These are phyloP conservation scores for Craniophora ligustri DNA, from an alignment of 2,888 invertebrate species.

Conservation along the genomic window DNA sequence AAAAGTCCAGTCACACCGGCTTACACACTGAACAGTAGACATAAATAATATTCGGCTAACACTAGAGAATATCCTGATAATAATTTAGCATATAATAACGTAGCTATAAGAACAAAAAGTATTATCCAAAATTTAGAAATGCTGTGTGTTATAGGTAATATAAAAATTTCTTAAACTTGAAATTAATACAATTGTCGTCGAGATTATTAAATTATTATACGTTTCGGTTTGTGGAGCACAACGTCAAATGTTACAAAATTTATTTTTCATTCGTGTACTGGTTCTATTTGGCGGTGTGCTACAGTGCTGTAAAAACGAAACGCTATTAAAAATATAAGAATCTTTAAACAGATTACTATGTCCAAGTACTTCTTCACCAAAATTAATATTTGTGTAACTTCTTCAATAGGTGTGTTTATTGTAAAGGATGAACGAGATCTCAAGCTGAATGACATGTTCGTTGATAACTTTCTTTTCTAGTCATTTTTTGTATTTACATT, in stretches of 20 bases:
- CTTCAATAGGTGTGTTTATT: slow-evolving; percentile 57
- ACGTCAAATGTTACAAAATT: slow-evolving; percentile 57
- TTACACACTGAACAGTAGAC: slow-evolving; percentile 75
- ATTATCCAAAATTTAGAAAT: slow-evolving; percentile 86
- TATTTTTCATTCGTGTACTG: slow-evolving; percentile 58
- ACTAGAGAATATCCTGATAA: slow-evolving; percentile 82
- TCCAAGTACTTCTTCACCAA: slow-evolving; percentile 58
- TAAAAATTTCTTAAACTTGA: slow-evolving; percentile 72
- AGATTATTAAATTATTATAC: slow-evolving; percentile 60
- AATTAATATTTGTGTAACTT: slow-evolving; percentile 57
- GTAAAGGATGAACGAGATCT: slow-evolving; percentile 74
- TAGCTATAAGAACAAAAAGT: slow-evolving; percentile 85
- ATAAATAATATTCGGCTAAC: slow-evolving; percentile 72
- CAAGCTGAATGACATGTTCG: slow-evolving; percentile 68
- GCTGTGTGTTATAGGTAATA: slow-evolving; percentile 81
- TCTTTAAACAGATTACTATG: slow-evolving; percentile 58
- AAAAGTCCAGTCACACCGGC: slow-evolving; percentile 68
- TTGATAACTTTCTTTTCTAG: slow-evolving; percentile 79
- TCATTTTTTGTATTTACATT: slow-evolving; percentile 79
- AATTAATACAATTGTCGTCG: slow-evolving; percentile 71
- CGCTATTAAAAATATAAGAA: slow-evolving; percentile 45
- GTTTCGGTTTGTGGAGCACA: slow-evolving; percentile 60
- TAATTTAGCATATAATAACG: slow-evolving; percentile 82
- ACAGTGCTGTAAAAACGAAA: slow-evolving; percentile 42
- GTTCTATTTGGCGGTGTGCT: slow-evolving; percentile 66